phyloP scores from a whole-genome alignment of 2,888 invertebrate species.

The Nomada ferruginata region DNA sequence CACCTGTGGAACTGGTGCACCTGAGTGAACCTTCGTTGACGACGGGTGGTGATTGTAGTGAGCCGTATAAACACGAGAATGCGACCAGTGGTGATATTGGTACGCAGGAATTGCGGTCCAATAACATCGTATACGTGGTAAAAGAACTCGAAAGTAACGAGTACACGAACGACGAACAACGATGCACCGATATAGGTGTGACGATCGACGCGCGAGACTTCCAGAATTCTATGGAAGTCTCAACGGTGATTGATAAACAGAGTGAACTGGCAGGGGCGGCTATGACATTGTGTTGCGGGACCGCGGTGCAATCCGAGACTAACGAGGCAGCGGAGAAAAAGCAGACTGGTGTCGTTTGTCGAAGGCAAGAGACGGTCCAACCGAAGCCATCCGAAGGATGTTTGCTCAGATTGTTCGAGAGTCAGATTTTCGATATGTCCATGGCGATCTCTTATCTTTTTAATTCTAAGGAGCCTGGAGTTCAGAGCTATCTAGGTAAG shows the following conservation, averaged over 20 bases:
- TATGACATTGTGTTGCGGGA: conserved; percentile 82
- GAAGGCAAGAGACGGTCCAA: conserved; percentile 80
- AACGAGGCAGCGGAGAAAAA: conserved; percentile 71
- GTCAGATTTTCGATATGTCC: conserved; percentile 98
- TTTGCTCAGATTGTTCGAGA: conserved; percentile 96
- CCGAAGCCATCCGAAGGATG: conserved; percentile 87
- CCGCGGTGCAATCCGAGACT: conserved; percentile 71
- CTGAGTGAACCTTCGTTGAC: conserved; percentile 68
- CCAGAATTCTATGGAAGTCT: conserved; percentile 67
- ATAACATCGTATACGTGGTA: conserved; percentile 46
- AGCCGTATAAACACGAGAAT: conserved; percentile 54
- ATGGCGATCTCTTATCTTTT: conserved; percentile 99
- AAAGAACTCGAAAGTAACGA: conserved; percentile 66
- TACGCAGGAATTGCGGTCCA: conserved; percentile 51
- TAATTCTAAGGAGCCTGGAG: conserved; percentile 99
- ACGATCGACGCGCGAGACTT: conserved; percentile 48
- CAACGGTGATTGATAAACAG: conserved; percentile 68
- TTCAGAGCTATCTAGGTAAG: conserved; percentile 96
- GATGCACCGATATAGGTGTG: conserved; percentile 40
- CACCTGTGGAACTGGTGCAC: conserved; percentile 75
- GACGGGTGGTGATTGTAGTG: conserved; percentile 62
- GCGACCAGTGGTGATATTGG: conserved; percentile 76
- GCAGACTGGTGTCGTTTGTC: conserved; percentile 80
- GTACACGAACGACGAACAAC: conserved; percentile 67
- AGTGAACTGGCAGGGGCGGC: conserved; percentile 81